phyloP scores from a whole-genome alignment of 2,113 vertebrate genomes.

The Cathartes aura region DNA sequence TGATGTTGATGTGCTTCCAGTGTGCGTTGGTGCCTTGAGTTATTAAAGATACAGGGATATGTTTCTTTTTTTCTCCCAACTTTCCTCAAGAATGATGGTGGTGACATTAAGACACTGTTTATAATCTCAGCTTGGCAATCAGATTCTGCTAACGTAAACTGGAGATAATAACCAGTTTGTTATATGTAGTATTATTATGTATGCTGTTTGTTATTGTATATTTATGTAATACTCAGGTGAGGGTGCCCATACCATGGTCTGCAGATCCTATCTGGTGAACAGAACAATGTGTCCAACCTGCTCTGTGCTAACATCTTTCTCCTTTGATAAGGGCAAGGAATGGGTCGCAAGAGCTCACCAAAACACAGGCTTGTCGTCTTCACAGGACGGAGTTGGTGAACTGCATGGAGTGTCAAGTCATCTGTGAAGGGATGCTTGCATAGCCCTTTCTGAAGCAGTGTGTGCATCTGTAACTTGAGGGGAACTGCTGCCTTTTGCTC shows the following conservation, averaged over 20 bases:
- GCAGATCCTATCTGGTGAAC: neutral
- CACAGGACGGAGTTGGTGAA: neutral
- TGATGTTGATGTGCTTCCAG: neutral
- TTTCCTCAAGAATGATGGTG: neutral
- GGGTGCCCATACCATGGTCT: neutral
- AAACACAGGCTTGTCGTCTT: neutral
- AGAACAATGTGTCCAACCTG: neutral
- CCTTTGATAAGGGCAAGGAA: neutral
- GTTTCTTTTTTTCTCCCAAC: neutral
- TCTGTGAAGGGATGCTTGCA: neutral
- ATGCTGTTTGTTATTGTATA: neutral
- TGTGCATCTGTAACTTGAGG: neutral
- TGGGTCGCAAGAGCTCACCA: neutral
- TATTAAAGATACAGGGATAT: neutral
- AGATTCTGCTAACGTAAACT: neutral
- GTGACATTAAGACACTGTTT: neutral
- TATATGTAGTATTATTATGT: neutral
- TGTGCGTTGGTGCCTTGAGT: fast-evolving
- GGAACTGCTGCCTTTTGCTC: neutral
- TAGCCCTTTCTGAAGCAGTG: neutral
- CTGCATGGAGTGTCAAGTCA: fast-evolving
- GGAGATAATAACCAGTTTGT: neutral
- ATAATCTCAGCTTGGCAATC: neutral
- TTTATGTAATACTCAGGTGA: neutral
- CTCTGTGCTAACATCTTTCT: neutral